phyloP scores from a whole-genome alignment of 2,888 invertebrate genomes.

The Euplagia quadripunctaria region DNA sequence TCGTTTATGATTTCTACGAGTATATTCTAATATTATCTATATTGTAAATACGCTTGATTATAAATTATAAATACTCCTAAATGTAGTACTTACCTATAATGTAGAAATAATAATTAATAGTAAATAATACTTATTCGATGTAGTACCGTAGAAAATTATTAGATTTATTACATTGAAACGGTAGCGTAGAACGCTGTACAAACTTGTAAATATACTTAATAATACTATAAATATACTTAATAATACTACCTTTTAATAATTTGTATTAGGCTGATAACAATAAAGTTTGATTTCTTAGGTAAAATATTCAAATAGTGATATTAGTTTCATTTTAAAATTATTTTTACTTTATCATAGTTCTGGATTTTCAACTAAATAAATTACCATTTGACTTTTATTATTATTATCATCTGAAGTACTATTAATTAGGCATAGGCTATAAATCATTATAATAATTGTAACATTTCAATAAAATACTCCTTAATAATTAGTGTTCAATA shows the following conservation, averaged over 20 bases:
- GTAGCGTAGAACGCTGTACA: constrained; percentile 53
- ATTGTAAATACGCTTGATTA: constrained; percentile 43
- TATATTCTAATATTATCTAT: neutral
- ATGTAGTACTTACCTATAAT: constrained; percentile 25
- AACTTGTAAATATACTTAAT: constrained; percentile 46
- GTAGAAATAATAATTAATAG: constrained; percentile 24
- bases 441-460: constrained; percentile 25
- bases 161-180: constrained; percentile 31
- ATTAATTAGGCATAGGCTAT: constrained; percentile 25
- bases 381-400: constrained; percentile 22
- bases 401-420: constrained; percentile 21
- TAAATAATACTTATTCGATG: constrained; percentile 20
- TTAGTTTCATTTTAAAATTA: neutral
- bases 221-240: constrained; percentile 23
- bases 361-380: neutral
- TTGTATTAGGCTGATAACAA: neutral
- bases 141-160: constrained; percentile 36
- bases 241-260: constrained; percentile 9
- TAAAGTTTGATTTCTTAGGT: neutral
- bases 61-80: constrained; percentile 27
- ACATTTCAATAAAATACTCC: constrained; percentile 44
- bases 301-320: neutral
- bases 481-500: constrained; percentile 59
- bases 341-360: neutral
- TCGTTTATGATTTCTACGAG: neutral